These are phyloP conservation scores for Anthopleura sola DNA, from an alignment of 64 coral and sea anemone genomes.

Conservation along the genomic window DNA sequence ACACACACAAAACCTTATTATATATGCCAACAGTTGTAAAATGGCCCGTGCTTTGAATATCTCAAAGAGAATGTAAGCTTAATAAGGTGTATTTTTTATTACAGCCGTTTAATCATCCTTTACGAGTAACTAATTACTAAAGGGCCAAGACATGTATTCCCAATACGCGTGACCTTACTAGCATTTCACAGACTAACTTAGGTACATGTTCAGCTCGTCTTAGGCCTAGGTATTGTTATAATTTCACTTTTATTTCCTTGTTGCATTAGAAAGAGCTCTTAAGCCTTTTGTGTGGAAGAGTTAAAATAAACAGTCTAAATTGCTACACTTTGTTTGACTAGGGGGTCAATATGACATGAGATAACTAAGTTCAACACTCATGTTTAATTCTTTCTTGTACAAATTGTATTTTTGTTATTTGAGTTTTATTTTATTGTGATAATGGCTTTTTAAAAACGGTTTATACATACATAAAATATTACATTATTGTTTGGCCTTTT, in stretches of 20 bases:
- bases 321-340: background rate
- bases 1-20: background rate
- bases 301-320: background rate
- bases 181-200: background rate
- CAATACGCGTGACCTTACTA: background rate
- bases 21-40: background rate
- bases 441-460: too few species aligned
- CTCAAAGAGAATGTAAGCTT: background rate
- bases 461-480: too few species aligned
- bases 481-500: too few species aligned
- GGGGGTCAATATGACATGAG: background rate
- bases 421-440: too few species aligned
- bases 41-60: background rate
- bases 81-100: background rate
- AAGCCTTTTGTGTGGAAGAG: background rate
- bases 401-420: background rate
- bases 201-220: background rate
- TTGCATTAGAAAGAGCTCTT: background rate
- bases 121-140: background rate
- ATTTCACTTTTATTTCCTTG: constrained; percentile 16
- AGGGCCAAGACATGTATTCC: background rate
- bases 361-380: background rate
- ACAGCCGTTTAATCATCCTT: background rate
- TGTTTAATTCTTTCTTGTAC: background rate
- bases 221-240: background rate